Evolutionary conservation across 2,888 invertebrate genomes (phyloP).

Genomic region (Spatulosminthurus flaviceps): DNA sequence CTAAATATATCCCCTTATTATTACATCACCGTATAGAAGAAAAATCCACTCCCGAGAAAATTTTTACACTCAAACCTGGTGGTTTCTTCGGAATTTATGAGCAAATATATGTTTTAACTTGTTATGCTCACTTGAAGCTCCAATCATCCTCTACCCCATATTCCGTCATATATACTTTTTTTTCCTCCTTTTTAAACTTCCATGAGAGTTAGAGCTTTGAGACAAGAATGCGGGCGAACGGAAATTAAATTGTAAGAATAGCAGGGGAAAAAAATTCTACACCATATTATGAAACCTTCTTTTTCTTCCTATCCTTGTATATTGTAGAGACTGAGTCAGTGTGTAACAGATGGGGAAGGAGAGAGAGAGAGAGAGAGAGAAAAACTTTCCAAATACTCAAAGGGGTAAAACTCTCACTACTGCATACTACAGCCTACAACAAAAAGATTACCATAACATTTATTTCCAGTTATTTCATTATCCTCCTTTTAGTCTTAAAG

Average conservation of each 20-base stretch:
- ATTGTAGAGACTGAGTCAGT: background rate
- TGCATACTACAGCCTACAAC: too few species aligned
- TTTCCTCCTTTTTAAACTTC: background rate
- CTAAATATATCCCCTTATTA: too few species aligned
- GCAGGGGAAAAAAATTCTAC: slow-evolving; percentile 9
- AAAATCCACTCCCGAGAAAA: slow-evolving; percentile 18
- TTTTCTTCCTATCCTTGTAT: background rate
- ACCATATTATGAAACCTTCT: background rate
- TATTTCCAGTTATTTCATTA: slow-evolving; percentile 26
- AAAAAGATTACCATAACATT: slow-evolving; percentile 16
- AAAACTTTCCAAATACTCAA: background rate
- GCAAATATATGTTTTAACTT: slow-evolving; percentile 25
- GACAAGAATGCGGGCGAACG: slow-evolving; percentile 44
- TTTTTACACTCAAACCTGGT: slow-evolving; percentile 38
- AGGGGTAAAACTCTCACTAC: background rate
- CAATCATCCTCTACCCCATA: slow-evolving; percentile 15
- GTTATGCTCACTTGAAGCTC: slow-evolving; percentile 19
- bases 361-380: background rate
- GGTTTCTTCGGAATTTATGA: slow-evolving; percentile 41
- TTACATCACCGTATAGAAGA: too few species aligned
- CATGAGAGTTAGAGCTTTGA: background rate
- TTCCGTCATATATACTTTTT: background rate
- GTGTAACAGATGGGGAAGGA: background rate
- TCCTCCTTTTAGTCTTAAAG: background rate
- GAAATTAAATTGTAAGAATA: slow-evolving; percentile 40